Conservation (phyloP, 1,140 invertebrate species). For the Coenobita brevimanus region DNA sequence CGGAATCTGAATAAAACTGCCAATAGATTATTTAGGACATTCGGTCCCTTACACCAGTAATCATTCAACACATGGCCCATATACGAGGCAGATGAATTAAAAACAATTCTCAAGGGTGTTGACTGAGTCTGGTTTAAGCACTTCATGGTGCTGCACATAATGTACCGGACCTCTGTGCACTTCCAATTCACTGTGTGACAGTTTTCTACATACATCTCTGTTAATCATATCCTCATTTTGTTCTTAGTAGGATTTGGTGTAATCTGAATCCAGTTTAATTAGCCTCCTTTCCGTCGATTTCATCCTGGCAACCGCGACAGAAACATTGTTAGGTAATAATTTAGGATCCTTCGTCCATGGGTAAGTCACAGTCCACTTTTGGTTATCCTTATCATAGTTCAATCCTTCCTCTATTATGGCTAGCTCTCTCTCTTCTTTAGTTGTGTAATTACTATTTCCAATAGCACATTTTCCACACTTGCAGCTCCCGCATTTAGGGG, state of each 20-base stretch:
- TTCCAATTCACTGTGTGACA: slow-evolving; percentile 18
- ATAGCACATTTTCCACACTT: not conserved
- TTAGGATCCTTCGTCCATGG: slow-evolving; percentile 27
- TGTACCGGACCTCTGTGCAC: slow-evolving; percentile 31
- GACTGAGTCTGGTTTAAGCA: slow-evolving; percentile 34
- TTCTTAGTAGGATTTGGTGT: slow-evolving; percentile 21
- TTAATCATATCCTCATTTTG: slow-evolving; percentile 14
- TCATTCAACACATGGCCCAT: slow-evolving; percentile 47
- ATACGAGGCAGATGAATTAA: slow-evolving; percentile 44
- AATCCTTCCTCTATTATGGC: no score
- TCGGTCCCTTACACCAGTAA: slow-evolving; percentile 19
- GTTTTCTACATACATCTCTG: slow-evolving; percentile 24
- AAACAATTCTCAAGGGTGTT: slow-evolving; percentile 37
- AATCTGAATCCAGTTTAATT: slow-evolving; percentile 11
- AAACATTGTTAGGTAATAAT: slow-evolving; percentile 31
- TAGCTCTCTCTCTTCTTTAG: no score
- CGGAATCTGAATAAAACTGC: slow-evolving; percentile 32
- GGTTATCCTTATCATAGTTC: no score
- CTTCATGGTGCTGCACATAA: slow-evolving; percentile 41
- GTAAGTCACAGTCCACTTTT: slow-evolving; percentile 13
- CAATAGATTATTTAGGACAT: slow-evolving; percentile 4
- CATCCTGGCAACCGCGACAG: slow-evolving; percentile 24
- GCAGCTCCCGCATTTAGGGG: not conserved
- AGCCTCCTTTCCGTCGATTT: slow-evolving; percentile 23
- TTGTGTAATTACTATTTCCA: no score